Evolutionary conservation across 1,140 invertebrate species (phyloP).

Genomic region (Bursaphelenchus mucronatus): DNA sequence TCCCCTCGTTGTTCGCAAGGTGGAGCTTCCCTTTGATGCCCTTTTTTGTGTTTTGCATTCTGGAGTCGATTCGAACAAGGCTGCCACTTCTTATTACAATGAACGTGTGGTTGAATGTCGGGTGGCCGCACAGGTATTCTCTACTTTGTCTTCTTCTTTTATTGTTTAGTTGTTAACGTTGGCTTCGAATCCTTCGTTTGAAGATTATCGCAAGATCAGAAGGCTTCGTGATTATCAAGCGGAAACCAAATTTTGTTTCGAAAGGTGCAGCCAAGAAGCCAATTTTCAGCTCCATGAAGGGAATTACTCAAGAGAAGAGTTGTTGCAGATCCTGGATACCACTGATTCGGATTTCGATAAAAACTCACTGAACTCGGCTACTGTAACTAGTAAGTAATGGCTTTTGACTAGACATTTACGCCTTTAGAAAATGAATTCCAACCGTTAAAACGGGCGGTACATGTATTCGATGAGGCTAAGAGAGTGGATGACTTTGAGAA

Average conservation of each 20-base stretch:
- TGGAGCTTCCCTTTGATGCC: slow-evolving; percentile 74
- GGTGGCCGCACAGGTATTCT: slow-evolving; percentile 73
- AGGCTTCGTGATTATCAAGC: slow-evolving; percentile 72
- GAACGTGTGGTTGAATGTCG: slow-evolving; percentile 87
- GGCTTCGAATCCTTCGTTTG: slow-evolving; percentile 1
- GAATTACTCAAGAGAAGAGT: slow-evolving; percentile 68
- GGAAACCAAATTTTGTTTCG: slow-evolving; percentile 38
- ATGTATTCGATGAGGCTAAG: slow-evolving; percentile 75
- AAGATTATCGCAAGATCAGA: slow-evolving; percentile 26
- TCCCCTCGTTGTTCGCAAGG: slow-evolving; percentile 74
- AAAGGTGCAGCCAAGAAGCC: slow-evolving; percentile 20
- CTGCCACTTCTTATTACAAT: slow-evolving; percentile 70
- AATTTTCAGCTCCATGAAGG: not conserved
- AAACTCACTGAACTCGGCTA: slow-evolving; percentile 67
- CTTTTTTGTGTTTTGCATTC: slow-evolving; percentile 90
- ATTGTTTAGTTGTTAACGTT: slow-evolving; percentile 22
- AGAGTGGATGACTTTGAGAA: slow-evolving; percentile 74
- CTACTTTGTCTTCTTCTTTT: slow-evolving; percentile 8
- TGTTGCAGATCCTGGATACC: slow-evolving; percentile 69
- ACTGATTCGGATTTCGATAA: slow-evolving; percentile 69
- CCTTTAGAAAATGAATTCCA: slow-evolving; percentile 68
- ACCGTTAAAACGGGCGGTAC: slow-evolving; percentile 75
- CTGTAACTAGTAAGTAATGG: slow-evolving; percentile 63
- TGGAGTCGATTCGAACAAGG: slow-evolving; percentile 84
- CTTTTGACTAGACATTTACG: slow-evolving; percentile 20